These are phyloP conservation scores for Ophioderma brevispina DNA, from an alignment of 35 echinoderm and acorn worm species.

Conservation along the genomic window DNA sequence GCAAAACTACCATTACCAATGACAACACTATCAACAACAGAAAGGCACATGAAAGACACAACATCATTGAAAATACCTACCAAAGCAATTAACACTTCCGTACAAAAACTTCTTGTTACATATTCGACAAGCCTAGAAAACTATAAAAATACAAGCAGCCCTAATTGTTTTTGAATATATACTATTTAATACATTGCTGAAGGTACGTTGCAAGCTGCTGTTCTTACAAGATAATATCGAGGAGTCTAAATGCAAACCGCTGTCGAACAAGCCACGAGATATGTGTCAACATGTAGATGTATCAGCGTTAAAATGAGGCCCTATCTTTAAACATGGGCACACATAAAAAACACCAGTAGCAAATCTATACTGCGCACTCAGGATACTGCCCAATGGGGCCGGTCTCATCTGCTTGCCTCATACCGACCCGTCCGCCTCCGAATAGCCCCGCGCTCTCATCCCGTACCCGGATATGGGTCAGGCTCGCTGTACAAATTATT, in stretches of 20 bases:
- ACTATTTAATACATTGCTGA: too few species aligned
- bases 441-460: neutral
- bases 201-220: too few species aligned
- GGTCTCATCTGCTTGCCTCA: neutral
- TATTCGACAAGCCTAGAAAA: too few species aligned
- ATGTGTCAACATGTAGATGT: constrained; percentile 4
- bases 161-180: too few species aligned
- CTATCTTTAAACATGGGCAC: constrained; percentile 9
- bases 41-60: too few species aligned
- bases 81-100: too few species aligned
- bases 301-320: neutral
- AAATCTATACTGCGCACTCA: constrained; percentile 1
- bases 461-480: neutral
- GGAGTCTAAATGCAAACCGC: neutral
- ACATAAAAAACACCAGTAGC: neutral
- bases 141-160: too few species aligned
- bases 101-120: too few species aligned
- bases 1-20: too few species aligned
- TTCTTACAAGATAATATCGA: neutral
- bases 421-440: too few species aligned
- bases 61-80: too few species aligned
- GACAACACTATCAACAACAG: too few species aligned
- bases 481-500: neutral
- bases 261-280: neutral
- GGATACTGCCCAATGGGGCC: neutral